Conservation (phyloP, 1,140 invertebrate genomes). For the Drosophila mauritiana region DNA sequence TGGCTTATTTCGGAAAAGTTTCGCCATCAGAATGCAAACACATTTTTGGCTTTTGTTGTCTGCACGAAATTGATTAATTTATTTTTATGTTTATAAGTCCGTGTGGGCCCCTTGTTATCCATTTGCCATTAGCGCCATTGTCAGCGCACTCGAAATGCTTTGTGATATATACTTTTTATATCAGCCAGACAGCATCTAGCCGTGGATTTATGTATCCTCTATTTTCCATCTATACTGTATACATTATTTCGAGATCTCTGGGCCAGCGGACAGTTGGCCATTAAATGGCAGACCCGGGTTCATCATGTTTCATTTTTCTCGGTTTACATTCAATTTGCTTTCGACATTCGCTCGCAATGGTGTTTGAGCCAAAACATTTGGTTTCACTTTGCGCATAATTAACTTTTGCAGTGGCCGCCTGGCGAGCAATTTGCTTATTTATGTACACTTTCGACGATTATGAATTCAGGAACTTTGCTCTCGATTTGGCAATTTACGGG, state of each 20-base stretch:
- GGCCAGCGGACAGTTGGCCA: conserved; percentile 54
- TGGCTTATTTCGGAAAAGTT: conserved; percentile 32
- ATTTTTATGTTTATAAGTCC: conserved; percentile 34
- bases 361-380: conserved; percentile 62
- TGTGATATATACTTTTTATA: conserved; percentile 51
- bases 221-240: conserved; percentile 24
- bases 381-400: conserved; percentile 67
- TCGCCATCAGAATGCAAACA: conserved; percentile 26
- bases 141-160: conserved; percentile 50
- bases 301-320: conserved; percentile 57
- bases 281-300: conserved; percentile 38
- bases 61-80: conserved; percentile 48
- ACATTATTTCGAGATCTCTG: conserved; percentile 3
- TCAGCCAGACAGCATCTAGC: conserved; percentile 40
- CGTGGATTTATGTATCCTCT: conserved; percentile 43
- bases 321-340: conserved; percentile 60
- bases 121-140: conserved; percentile 58
- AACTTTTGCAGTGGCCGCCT: conserved; percentile 49
- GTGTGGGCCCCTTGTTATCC: conserved; percentile 24
- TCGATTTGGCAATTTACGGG: conserved; percentile 29
- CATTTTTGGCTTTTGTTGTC: conserved; percentile 36
- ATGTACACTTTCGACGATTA: conserved; percentile 25
- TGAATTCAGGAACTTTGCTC: conserved; percentile 24
- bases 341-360: conserved; percentile 35
- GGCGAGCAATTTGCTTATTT: conserved; percentile 43